Evolutionary conservation across 2,797 vertebrate genomes (phyloP).

Genomic region (Rhinoraja longicauda): DNA sequence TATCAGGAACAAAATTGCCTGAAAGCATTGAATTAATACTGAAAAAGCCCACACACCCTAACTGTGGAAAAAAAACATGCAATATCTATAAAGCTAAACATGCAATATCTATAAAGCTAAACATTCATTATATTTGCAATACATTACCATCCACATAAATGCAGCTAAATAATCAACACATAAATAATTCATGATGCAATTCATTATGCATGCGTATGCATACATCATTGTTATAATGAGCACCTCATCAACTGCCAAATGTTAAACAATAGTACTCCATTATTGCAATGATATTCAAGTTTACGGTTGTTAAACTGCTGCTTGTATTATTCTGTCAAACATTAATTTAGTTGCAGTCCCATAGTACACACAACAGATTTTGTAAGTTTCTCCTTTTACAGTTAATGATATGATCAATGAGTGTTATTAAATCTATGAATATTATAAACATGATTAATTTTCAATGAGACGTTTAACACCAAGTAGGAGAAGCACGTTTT

Average conservation of each 20-base stretch:
- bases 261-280: conserved; percentile 94
- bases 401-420: conserved; percentile 85
- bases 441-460: conserved; percentile 98
- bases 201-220: conserved; percentile 98
- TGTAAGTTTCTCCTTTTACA: conserved; percentile 65
- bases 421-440: conserved; percentile 85
- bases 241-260: conserved; percentile 96
- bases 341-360: conserved; percentile 84
- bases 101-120: conserved; percentile 78
- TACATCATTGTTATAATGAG: conserved; percentile 80
- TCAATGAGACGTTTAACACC: conserved; percentile 76
- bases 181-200: conserved; percentile 99
- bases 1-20: conserved; percentile 34
- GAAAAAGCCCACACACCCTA: conserved; percentile 8
- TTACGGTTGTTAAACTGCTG: conserved; percentile 98
- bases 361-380: conserved; percentile 70
- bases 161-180: conserved; percentile 99
- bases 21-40: conserved; percentile 32
- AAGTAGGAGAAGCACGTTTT: conserved; percentile 12
- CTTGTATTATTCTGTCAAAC: conserved; percentile 99
- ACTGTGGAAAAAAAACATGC: conserved; percentile 15
- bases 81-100: conserved; percentile 75
- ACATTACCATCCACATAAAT: conserved; percentile 99
- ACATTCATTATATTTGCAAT: conserved; percentile 97
- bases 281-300: conserved; percentile 82